Conservation (phyloP, 2,888 invertebrate genomes). For the Torymus aiolomorphi region DNA sequence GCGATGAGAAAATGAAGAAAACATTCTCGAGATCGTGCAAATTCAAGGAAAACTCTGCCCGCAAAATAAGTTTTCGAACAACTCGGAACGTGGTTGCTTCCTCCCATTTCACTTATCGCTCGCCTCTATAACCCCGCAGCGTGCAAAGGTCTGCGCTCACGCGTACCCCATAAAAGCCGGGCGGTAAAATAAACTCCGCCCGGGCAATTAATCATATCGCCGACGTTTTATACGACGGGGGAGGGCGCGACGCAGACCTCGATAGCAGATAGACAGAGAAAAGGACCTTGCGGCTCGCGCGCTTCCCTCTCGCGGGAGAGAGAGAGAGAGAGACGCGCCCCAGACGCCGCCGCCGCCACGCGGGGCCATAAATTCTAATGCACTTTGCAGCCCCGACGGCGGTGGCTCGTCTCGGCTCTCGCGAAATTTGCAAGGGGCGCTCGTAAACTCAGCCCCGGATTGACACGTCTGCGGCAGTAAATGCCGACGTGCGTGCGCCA, state of each 20-base stretch:
- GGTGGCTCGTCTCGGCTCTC: slow-evolving; percentile 45
- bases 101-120: slow-evolving; percentile 38
- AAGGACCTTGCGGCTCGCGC: neutral
- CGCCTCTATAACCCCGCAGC: neutral
- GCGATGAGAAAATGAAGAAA: no score
- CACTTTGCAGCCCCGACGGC: slow-evolving; percentile 62
- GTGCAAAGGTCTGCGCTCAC: neutral
- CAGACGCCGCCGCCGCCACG: slow-evolving; percentile 46
- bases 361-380: slow-evolving; percentile 71
- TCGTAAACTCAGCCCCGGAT: slow-evolving; percentile 71
- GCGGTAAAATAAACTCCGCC: slow-evolving; percentile 30
- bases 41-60: neutral
- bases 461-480: slow-evolving; percentile 71
- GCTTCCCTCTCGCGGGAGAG: neutral
- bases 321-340: slow-evolving; percentile 21
- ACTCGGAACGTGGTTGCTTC: neutral
- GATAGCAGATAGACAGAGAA: slow-evolving; percentile 6
- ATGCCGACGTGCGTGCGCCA: slow-evolving; percentile 56
- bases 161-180: slow-evolving; percentile 9
- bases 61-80: neutral
- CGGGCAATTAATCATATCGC: slow-evolving; percentile 46
- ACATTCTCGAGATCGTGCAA: neutral
- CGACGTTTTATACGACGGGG: slow-evolving; percentile 35
- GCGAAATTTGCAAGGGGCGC: slow-evolving; percentile 68
- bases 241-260: neutral